phyloP scores from a whole-genome alignment of 2,888 invertebrate species.

The Eilema sororculum region DNA sequence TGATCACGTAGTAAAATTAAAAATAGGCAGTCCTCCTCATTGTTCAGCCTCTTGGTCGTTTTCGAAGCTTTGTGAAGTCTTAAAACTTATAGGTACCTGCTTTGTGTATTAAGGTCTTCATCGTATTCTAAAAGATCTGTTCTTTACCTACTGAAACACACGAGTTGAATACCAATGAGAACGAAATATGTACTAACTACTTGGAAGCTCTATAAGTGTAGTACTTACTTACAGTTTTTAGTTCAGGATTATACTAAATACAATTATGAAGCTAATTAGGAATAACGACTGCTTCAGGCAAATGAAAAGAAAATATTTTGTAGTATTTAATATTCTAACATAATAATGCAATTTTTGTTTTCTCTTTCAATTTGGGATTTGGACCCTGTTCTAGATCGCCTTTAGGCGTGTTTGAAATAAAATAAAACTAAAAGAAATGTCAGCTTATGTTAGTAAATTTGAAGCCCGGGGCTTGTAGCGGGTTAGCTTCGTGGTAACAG shows the following conservation, averaged over 20 bases:
- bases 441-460: no score
- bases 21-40: neutral
- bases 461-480: no score
- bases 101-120: neutral
- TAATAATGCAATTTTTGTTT: no score
- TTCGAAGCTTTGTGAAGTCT: no score
- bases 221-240: neutral
- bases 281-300: neutral
- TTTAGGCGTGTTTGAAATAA: no score
- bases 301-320: neutral
- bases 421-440: no score
- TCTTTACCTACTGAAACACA: neutral
- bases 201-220: neutral
- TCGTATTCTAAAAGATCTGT: neutral
- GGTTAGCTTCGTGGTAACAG: no score
- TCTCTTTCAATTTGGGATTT: no score
- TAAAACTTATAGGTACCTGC: neutral
- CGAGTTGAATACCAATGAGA: neutral
- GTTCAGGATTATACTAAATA: neutral
- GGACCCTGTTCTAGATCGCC: no score
- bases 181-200: neutral
- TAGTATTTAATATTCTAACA: no score
- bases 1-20: no score
- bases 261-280: neutral
- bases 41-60: neutral